Evolutionary conservation across 2,797 vertebrate species (phyloP).

Genomic region (Morus bassanus): DNA sequence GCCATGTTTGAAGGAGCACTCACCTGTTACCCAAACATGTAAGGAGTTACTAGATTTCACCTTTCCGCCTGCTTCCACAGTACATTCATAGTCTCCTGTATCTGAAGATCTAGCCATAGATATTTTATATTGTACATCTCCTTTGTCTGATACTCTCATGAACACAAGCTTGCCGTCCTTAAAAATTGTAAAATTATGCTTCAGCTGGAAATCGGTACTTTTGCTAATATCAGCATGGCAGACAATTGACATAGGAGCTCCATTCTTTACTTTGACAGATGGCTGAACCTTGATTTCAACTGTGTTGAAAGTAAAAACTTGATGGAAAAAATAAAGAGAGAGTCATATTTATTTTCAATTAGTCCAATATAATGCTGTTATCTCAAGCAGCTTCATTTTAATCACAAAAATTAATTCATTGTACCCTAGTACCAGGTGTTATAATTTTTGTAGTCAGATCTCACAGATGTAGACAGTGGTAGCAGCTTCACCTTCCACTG

Average conservation of each 20-base stretch:
- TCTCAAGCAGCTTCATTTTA: neutral
- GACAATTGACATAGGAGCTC: slow-evolving; percentile 57
- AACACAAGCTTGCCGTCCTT: slow-evolving; percentile 56
- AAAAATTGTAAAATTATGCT: slow-evolving; percentile 60
- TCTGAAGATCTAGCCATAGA: slow-evolving; percentile 51
- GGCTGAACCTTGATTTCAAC: slow-evolving; percentile 65
- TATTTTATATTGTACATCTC: slow-evolving; percentile 25
- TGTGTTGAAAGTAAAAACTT: slow-evolving; percentile 77
- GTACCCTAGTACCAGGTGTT: neutral
- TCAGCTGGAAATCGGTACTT: slow-evolving; percentile 15
- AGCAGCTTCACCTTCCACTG: neutral
- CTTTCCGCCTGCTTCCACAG: slow-evolving; percentile 57
- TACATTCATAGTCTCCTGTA: slow-evolving; percentile 72
- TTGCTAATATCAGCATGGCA: slow-evolving; percentile 73
- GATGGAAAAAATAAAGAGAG: neutral
- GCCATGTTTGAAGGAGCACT: neutral
- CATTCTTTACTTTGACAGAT: slow-evolving; percentile 44
- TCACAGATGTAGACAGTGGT: neutral
- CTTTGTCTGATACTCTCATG: slow-evolving; percentile 21
- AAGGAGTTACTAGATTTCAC: neutral
- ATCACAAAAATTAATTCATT: neutral
- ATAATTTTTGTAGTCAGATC: neutral
- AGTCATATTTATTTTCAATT: slow-evolving; percentile 1
- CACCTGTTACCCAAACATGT: slow-evolving; percentile 63
- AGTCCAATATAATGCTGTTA: neutral